A percentile compares a stretch with the other conserved stretches of the same genome.
These are phyloP conservation scores for Psittacula cyanocephala DNA, from an alignment of 2,113 vertebrate species.

Conservation along the genomic window DNA sequence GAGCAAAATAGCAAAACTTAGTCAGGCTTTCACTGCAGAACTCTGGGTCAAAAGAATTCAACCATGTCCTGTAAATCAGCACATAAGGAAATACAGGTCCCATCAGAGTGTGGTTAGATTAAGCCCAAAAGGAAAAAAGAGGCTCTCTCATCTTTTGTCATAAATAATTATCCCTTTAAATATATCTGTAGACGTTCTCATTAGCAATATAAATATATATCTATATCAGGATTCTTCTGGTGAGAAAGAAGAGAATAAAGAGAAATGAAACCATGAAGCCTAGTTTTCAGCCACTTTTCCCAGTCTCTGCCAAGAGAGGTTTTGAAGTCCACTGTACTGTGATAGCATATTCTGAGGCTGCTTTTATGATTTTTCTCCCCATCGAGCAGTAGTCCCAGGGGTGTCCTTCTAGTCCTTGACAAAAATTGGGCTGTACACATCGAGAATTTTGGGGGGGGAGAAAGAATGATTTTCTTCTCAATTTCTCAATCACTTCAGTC, in stretches of 20 bases:
- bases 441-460: neutral
- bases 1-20: neutral
- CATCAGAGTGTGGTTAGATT: neutral
- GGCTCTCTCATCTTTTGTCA: neutral
- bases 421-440: neutral
- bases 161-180: constrained; percentile 10
- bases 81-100: neutral
- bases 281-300: neutral
- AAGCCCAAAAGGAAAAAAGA: neutral
- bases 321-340: neutral
- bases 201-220: neutral
- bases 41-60: neutral
- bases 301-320: neutral
- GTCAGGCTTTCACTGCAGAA: neutral
- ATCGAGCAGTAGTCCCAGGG: neutral
- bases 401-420: neutral
- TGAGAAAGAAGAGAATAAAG: neutral
- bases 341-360: neutral
- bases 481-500: neutral
- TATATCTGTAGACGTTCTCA: neutral
- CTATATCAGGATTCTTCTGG: neutral
- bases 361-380: neutral
- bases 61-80: neutral
- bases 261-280: neutral
- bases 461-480: neutral